Percentiles rank a stretch among this genome's conserved stretches.
Conservation (phyloP, 2,113 vertebrate genomes). For the Ailuropoda melanoleuca region DNA sequence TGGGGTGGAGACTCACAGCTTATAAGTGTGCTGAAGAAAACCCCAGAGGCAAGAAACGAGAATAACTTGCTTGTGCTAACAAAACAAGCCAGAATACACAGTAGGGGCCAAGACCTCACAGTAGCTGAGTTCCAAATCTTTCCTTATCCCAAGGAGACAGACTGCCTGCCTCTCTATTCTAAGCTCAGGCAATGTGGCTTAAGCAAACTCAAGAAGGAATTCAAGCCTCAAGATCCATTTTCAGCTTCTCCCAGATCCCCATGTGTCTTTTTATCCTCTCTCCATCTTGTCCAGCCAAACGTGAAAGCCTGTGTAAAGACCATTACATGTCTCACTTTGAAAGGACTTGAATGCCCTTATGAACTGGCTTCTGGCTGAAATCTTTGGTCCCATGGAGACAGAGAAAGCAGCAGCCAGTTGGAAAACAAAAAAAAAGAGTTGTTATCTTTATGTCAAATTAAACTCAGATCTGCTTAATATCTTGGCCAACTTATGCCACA, state of each 20-base stretch:
- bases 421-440: constrained; percentile 64
- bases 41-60: constrained; percentile 73
- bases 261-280: constrained; percentile 26
- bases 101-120: constrained; percentile 77
- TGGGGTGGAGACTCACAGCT: constrained; percentile 64
- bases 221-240: constrained; percentile 73
- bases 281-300: constrained; percentile 36
- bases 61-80: constrained; percentile 77
- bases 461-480: constrained; percentile 70
- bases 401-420: constrained; percentile 62
- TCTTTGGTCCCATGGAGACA: constrained; percentile 28
- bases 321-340: constrained; percentile 45
- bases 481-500: constrained; percentile 75
- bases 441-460: constrained; percentile 73
- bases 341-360: constrained; percentile 50
- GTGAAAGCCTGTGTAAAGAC: not conserved
- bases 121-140: constrained; percentile 75
- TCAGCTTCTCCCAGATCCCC: constrained; percentile 53
- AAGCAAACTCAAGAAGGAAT: constrained; percentile 76
- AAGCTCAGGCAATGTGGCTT: constrained; percentile 71
- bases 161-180: constrained; percentile 75
- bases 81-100: constrained; percentile 79
- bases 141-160: constrained; percentile 77
- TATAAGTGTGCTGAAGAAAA: constrained; percentile 68
- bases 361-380: constrained; percentile 66